phyloP scores from a whole-genome alignment of 1,140 invertebrate genomes.

The Lasioglossum baleicum region DNA sequence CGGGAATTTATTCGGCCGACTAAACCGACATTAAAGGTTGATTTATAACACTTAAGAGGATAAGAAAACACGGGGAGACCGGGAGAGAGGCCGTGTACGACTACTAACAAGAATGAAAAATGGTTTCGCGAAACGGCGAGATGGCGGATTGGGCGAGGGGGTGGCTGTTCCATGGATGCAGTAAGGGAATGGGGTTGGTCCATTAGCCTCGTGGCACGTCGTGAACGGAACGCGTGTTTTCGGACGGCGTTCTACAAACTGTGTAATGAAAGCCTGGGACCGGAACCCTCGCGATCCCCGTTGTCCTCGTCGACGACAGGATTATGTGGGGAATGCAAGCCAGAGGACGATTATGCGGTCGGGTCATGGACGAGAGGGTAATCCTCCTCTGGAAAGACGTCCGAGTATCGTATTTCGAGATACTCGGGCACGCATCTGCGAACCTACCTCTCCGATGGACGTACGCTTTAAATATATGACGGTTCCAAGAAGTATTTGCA shows the following conservation, averaged over 20 bases:
- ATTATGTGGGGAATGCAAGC: slow-evolving; percentile 61
- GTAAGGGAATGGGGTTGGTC: slow-evolving; percentile 17
- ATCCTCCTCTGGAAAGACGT: slow-evolving; percentile 38
- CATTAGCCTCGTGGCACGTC: slow-evolving; percentile 35
- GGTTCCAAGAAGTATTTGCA: too few relatives aligned
- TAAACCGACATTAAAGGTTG: slow-evolving; percentile 45
- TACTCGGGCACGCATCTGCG: background rate
- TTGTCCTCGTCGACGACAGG: slow-evolving; percentile 41
- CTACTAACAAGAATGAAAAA: slow-evolving; percentile 48
- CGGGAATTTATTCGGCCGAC: slow-evolving; percentile 24
- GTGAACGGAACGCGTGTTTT: slow-evolving; percentile 52
- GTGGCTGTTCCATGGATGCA: background rate
- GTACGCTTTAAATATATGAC: background rate
- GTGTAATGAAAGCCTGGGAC: slow-evolving; percentile 12
- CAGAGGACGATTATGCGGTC: slow-evolving; percentile 55
- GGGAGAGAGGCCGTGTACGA: background rate
- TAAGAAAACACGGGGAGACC: slow-evolving; percentile 24
- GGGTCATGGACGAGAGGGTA: slow-evolving; percentile 15
- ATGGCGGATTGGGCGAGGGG: background rate
- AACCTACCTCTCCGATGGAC: background rate
- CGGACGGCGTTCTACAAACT: slow-evolving; percentile 24
- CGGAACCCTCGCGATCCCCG: slow-evolving; percentile 11
- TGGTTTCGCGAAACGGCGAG: slow-evolving; percentile 1
- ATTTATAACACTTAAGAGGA: slow-evolving; percentile 37
- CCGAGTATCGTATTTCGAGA: slow-evolving; percentile 4